phyloP scores from a whole-genome alignment of 2,113 vertebrate genomes.

The Dolichotis patagonum region DNA sequence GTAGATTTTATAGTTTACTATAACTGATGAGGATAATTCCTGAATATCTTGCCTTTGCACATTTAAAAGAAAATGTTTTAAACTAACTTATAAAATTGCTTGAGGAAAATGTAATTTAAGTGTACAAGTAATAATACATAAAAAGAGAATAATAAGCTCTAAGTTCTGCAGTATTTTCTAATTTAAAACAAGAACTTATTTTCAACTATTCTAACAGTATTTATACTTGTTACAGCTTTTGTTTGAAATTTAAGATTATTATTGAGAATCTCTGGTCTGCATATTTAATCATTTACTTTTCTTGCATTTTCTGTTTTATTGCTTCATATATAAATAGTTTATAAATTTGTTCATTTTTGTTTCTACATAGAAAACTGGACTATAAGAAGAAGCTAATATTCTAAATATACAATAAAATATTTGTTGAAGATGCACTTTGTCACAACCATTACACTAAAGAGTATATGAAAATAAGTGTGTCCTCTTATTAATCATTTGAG shows the following conservation, averaged over 20 bases:
- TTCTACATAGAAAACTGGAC: neutral
- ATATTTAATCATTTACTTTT: slow-evolving; percentile 67
- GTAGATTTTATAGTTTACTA: neutral
- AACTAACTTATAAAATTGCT: neutral
- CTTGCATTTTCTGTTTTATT: slow-evolving; percentile 59
- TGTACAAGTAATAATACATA: neutral
- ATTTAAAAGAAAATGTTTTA: neutral
- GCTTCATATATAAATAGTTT: slow-evolving; percentile 40
- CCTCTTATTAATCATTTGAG: slow-evolving; percentile 12
- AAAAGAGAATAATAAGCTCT: neutral
- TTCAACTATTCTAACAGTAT: slow-evolving; percentile 5
- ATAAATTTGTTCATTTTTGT: slow-evolving; percentile 35
- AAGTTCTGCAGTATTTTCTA: slow-evolving; percentile 1
- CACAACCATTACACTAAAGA: neutral
- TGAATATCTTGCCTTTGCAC: neutral
- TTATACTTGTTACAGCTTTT: slow-evolving; percentile 20
- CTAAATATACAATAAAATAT: neutral
- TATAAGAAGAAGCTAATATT: neutral
- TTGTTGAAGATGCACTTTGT: neutral
- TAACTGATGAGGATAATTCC: neutral
- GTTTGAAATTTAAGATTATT: slow-evolving; percentile 52
- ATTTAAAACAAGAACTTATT: neutral
- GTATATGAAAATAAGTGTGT: neutral
- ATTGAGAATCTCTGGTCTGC: slow-evolving; percentile 21
- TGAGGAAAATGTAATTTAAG: neutral